Percentiles rank a stretch among this genome's conserved stretches.
Evolutionary conservation across 2,797 vertebrate species (phyloP).

Genomic region (Sylvilagus floridanus): DNA sequence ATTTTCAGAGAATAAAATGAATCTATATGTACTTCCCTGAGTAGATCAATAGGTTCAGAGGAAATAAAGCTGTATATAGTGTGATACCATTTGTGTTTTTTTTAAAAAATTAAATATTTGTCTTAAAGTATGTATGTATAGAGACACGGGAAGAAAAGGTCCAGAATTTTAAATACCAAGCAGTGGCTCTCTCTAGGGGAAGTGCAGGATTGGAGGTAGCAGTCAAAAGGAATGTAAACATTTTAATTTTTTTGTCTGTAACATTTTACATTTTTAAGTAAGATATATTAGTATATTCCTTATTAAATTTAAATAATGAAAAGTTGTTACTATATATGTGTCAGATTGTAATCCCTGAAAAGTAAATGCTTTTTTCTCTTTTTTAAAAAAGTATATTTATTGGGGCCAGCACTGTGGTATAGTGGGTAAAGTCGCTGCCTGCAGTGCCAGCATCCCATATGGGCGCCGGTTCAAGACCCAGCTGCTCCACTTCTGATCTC

Average conservation of each 20-base stretch:
- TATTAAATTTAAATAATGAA: constrained; percentile 55
- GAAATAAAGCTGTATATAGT: not conserved
- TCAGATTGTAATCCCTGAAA: not conserved
- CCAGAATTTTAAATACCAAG: constrained; percentile 16
- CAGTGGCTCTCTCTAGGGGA: not conserved
- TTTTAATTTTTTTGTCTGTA: not conserved
- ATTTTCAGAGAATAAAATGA: not conserved
- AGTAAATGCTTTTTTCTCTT: not conserved
- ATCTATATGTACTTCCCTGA: not conserved
- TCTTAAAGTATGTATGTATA: not conserved
- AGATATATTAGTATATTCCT: not conserved
- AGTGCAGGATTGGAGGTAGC: not conserved
- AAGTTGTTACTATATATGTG: not conserved
- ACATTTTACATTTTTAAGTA: constrained; percentile 28
- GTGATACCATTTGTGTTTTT: not conserved
- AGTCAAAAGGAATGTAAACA: not conserved
- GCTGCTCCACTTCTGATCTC: too few species aligned
- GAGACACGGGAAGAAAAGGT: not conserved
- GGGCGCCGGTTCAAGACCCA: too few species aligned
- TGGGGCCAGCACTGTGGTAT: too few species aligned
- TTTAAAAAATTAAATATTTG: constrained; percentile 26
- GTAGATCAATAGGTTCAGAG: not conserved
- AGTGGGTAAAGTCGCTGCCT: too few species aligned
- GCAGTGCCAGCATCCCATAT: too few species aligned
- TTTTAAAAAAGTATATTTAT: too few species aligned